phyloP scores from a whole-genome alignment of 2,888 invertebrate genomes.

The Parnassius apollo region DNA sequence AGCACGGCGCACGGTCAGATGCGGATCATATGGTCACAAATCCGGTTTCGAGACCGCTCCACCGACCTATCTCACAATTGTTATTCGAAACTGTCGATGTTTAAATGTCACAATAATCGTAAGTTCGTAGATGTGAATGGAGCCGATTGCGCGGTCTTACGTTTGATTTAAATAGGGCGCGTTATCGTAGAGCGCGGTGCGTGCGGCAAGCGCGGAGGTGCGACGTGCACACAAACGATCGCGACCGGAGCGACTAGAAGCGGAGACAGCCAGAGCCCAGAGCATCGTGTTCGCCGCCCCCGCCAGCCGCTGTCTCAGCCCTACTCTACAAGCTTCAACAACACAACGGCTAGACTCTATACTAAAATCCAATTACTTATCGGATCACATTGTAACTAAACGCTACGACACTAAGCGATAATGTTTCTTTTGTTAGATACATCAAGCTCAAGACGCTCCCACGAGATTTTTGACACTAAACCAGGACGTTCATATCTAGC shows the following conservation, averaged over 20 bases:
- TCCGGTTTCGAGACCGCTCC: conserved; percentile 54
- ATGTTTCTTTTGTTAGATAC: conserved; percentile 46
- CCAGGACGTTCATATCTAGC: conserved; percentile 38
- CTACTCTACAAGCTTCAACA: neutral
- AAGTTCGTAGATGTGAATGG: conserved; percentile 44
- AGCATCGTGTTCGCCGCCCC: conserved; percentile 12
- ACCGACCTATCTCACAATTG: conserved; percentile 34
- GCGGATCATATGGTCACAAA: conserved; percentile 66
- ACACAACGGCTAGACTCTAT: conserved; percentile 36
- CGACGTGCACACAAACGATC: conserved; percentile 66
- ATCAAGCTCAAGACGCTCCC: conserved; percentile 52
- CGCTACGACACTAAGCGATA: conserved; percentile 50
- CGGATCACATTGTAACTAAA: conserved; percentile 54
- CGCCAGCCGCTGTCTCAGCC: conserved; percentile 26
- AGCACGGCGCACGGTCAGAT: conserved; percentile 45
- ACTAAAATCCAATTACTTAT: conserved; percentile 68
- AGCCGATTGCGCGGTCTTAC: conserved; percentile 16
- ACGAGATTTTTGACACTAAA: conserved; percentile 57
- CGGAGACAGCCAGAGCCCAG: conserved; percentile 33
- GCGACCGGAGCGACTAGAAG: conserved; percentile 60
- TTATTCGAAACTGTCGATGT: conserved; percentile 37
- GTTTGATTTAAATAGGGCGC: conserved; percentile 66
- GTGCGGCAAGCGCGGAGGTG: conserved; percentile 28
- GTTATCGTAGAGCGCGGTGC: conserved; percentile 55
- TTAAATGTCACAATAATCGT: conserved; percentile 30